Conservation (phyloP, 2,888 invertebrate genomes). For the Mythimna pallens region DNA sequence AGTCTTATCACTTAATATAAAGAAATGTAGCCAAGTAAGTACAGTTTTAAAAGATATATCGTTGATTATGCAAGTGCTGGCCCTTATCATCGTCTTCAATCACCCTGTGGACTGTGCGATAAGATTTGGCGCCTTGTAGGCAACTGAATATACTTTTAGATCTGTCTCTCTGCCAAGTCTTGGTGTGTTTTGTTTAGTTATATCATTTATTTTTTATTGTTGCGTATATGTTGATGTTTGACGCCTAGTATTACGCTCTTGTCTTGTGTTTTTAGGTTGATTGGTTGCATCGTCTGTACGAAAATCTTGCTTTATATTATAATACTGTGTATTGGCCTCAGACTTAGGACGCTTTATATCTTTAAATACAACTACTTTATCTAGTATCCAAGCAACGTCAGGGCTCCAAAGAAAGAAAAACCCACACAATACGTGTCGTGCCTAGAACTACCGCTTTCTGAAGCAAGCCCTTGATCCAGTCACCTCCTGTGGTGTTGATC, state of each 20-base stretch:
- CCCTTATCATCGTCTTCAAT: conserved; percentile 40
- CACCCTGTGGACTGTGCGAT: conserved; percentile 40
- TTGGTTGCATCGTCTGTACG: not conserved
- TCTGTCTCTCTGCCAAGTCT: conserved; percentile 50
- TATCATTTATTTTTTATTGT: not conserved
- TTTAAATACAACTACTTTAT: not conserved
- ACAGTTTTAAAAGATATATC: conserved; percentile 20
- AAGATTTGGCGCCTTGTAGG: conserved; percentile 57
- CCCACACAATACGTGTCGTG: no score
- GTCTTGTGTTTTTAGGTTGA: not conserved
- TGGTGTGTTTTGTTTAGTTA: conserved; percentile 23
- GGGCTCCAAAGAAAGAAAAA: no score
- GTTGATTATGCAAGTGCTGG: conserved; percentile 41
- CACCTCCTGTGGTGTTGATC: no score
- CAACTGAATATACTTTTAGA: conserved; percentile 50
- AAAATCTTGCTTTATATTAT: not conserved
- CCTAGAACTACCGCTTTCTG: no score
- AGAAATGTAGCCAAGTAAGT: conserved; percentile 24
- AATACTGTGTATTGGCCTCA: not conserved
- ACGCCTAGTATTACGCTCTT: not conserved
- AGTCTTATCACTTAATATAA: conserved; percentile 49
- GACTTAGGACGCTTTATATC: not conserved
- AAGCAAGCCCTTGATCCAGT: no score
- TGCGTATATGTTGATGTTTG: not conserved
- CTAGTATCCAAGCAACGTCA: not conserved